Evolutionary conservation across 1,140 invertebrate genomes (phyloP), one percentile per base, ranked within the genome.

Genomic region (Coenobita brevimanus): DNA sequence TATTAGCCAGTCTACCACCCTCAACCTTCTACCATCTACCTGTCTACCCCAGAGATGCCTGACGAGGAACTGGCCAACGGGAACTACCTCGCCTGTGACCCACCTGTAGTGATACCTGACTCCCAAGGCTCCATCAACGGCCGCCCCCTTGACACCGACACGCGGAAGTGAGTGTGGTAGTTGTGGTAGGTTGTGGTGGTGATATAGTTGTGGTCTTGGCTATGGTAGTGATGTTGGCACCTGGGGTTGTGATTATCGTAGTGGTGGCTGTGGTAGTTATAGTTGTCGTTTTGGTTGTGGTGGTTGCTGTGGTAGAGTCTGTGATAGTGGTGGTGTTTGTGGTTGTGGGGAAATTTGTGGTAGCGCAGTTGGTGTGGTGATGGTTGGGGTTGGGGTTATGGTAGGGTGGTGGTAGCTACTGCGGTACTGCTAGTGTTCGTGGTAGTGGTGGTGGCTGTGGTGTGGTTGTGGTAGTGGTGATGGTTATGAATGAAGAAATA

Each of bases 91-190:
- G n/a, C 93, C n/a, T 96, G 95, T 91, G 94, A 94, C 54, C 94
- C 95, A 21, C 95, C 95, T 1, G 94, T 94, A 27, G 94, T 95
- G 92, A 94, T 96, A 13, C 94, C 95, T 91, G 95, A 95, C 24
- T 95, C 95, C 0, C 92, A 95, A 38, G 93, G 95, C 54, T 96
- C 95, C 91, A 93, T 93, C 50, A 94, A 95, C 89, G 96, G 95
- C 91, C 91, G 93, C 92, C 90, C 94, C 92, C 82, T 93, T 4
- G 89, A 89, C 30, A 92, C 93, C 1, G 90, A 91, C 43, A 92
- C 92, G 73, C 91, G 41, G 10, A 54, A 57, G 64, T 71, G 38
- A 73, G 67, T 50, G 6, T 6, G 6, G 46, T 6, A 8, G 75
- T 43, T 21, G 38, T 21, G 38, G 13, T 46, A 8, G 17, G 3